These are phyloP conservation scores for Tragulus kanchil DNA, from an alignment of 2,113 vertebrate genomes.

Conservation along the genomic window DNA sequence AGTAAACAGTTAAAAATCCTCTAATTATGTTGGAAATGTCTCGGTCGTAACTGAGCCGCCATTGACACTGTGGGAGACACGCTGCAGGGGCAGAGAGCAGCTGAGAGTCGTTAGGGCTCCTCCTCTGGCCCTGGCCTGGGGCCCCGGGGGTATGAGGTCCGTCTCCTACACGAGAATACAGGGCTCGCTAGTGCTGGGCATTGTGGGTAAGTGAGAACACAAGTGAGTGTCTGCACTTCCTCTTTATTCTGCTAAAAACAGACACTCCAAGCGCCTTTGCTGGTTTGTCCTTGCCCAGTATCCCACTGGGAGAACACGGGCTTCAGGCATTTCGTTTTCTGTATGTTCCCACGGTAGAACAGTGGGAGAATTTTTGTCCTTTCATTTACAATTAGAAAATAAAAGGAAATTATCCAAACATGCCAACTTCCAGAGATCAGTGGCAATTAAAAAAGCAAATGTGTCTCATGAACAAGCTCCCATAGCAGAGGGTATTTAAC, in stretches of 20 bases:
- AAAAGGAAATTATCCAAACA: slow-evolving; percentile 3
- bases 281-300: too few relatives aligned
- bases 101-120: background rate
- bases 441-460: background rate
- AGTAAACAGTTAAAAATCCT: background rate
- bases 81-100: background rate
- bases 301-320: slow-evolving; percentile 1
- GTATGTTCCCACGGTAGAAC: slow-evolving; percentile 45
- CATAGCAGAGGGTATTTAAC: background rate
- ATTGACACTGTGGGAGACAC: too few relatives aligned
- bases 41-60: background rate
- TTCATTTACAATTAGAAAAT: background rate
- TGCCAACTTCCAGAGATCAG: background rate
- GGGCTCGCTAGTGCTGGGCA: background rate
- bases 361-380: background rate
- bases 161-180: background rate
- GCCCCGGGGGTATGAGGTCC: background rate
- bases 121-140: background rate
- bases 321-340: slow-evolving; percentile 18
- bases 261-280: background rate
- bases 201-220: background rate
- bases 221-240: slow-evolving; percentile 57
- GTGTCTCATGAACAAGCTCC: background rate
- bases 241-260: slow-evolving; percentile 60
- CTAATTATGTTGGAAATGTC: background rate